Conservation (phyloP, 2,113 vertebrate species). For the Rhagologus leucostigma region DNA sequence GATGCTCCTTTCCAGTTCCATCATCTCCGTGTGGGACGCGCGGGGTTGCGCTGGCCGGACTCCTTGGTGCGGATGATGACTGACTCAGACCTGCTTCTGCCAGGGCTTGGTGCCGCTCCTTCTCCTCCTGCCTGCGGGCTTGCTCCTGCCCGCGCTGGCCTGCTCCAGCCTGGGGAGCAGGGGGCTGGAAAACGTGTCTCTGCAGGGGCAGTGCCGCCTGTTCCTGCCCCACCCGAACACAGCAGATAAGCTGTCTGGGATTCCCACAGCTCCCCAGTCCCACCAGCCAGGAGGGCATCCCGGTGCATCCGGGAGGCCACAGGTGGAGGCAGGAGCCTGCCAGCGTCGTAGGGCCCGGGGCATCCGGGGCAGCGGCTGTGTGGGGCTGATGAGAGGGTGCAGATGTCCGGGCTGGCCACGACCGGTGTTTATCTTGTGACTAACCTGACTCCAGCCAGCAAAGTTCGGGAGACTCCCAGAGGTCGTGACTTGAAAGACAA, state of each 20-base stretch:
- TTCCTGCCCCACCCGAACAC: background rate
- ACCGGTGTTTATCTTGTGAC: background rate
- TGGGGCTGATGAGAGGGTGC: background rate
- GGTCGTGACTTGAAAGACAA: constrained; percentile 18
- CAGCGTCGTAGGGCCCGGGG: background rate
- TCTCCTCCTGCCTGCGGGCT: background rate
- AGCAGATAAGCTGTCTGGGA: background rate
- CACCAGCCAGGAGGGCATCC: background rate
- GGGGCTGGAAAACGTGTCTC: background rate
- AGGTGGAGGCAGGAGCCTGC: background rate
- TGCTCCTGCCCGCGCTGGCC: background rate
- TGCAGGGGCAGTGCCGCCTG: background rate
- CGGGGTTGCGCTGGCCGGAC: fast-evolving
- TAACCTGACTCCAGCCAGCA: background rate
- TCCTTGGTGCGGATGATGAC: background rate
- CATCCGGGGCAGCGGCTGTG: background rate
- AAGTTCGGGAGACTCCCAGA: constrained; percentile 34
- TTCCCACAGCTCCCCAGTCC: background rate
- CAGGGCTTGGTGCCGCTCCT: background rate
- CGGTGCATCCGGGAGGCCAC: background rate
- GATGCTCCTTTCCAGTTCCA: background rate
- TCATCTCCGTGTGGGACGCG: background rate
- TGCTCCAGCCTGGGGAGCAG: background rate
- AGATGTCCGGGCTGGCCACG: background rate
- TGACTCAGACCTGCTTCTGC: background rate